Base-by-base conservation (phyloP, 2,113 vertebrate species). In the Phyllostomus hastatus region DNA sequence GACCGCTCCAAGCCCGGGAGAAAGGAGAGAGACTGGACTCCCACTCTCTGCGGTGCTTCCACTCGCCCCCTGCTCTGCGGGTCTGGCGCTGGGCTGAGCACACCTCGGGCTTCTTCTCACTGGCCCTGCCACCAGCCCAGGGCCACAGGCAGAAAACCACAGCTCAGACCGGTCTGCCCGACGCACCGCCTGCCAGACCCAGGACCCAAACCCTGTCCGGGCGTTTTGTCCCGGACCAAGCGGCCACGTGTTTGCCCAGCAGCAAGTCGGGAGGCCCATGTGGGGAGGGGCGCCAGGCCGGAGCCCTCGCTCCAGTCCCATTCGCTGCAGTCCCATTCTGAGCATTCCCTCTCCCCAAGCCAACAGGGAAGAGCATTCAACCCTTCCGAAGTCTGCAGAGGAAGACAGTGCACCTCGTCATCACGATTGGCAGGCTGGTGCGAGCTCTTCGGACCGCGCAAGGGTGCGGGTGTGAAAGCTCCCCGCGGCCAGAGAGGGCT, bases 41-140 rank as follows among this genome's bases (percentile, higher is more conserved):
- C 59, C 48, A 12, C 5, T 17, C 54, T 22, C 6, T 0, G 1
- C 1, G 2, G 31, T n/a, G 43, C 31, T 1, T 41, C 19, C 38
- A 5, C 1, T n/a, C 59, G 57, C 14, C 2, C 31, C 17, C 28
- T 43, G 7, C 31, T 0, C 72, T 4, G 5, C 3, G 0, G 0
- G 31, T 19, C 87, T 16, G 33, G 20, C 5, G 0, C 2, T 1
- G 33, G 10, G 10, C 54, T 22, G 22, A 75, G 22, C 48, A 7
- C 8, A 19, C 10, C 35, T 12, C 3, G 2, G 22, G 64, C 57
- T 41, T 22, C 19, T 41, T 35, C 66, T 50, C 54, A 6, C 4
- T 19, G 0, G 9, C 38, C 69, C 93, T 92, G 28, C 12, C 6
- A 22, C 15, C 64, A 38, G 28, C 38, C 66, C 50, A 1, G 4